Evolutionary conservation across 92 coral and sea anemone species (phyloP).

Genomic region (Epizoanthus rinbou): DNA sequence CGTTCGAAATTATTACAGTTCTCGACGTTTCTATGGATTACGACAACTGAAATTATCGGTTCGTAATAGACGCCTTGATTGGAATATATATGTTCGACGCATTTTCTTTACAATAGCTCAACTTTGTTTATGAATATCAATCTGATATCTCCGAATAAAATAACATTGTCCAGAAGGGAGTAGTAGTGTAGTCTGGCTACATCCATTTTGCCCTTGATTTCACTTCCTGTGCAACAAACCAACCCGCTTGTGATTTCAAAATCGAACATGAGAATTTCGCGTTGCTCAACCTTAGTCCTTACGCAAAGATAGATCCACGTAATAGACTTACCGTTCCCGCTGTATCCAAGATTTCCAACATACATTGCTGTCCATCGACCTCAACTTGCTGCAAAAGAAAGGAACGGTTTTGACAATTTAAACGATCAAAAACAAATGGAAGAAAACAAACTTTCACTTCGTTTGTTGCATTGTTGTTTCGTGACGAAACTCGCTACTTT

Average conservation of each 20-base stretch:
- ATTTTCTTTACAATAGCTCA: not conserved
- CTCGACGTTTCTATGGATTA: too few species aligned
- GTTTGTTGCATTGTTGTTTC: not conserved
- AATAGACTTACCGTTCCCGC: slow-evolving; percentile 91
- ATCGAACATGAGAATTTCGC: slow-evolving; percentile 1
- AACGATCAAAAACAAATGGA: not conserved
- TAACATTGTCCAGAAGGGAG: not conserved
- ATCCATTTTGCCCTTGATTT: too few species aligned
- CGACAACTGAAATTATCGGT: too few species aligned
- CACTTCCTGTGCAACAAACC: too few species aligned
- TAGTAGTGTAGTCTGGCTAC: not conserved
- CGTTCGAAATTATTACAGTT: too few species aligned
- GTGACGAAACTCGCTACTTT: slow-evolving; percentile 8
- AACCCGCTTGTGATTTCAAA: not conserved
- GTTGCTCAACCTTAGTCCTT: slow-evolving; percentile 24
- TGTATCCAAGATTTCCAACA: slow-evolving; percentile 98
- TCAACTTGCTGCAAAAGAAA: slow-evolving; percentile 89
- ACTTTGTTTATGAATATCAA: not conserved
- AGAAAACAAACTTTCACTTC: slow-evolving; percentile 11
- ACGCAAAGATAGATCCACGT: not conserved
- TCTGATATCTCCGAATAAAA: not conserved
- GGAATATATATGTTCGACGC: not conserved
- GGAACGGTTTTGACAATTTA: slow-evolving; percentile 27
- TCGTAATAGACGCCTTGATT: too few species aligned
- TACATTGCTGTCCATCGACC: slow-evolving; percentile 97